Evolutionary conservation across 2,888 invertebrate species (phyloP).

Genomic region (Pasiphila rectangulata): DNA sequence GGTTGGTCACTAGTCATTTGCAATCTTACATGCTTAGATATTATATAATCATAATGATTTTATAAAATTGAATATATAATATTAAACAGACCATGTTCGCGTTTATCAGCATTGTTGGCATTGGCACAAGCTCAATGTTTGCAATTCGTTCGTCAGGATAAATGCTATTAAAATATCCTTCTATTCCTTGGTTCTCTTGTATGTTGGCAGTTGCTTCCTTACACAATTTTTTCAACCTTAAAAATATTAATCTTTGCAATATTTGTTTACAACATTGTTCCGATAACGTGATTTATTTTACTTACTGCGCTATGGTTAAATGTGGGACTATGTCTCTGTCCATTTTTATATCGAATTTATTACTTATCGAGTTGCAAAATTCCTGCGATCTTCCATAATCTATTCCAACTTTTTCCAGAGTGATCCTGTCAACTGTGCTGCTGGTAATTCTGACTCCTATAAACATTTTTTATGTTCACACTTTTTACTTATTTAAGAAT

Average conservation of each 20-base stretch:
- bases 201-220: background rate
- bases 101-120: constrained; percentile 13
- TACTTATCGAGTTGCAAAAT: background rate
- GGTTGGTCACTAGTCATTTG: too few species aligned
- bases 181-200: constrained; percentile 4
- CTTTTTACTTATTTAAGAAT: too few species aligned
- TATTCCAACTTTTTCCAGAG: constrained; percentile 2
- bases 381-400: constrained; percentile 5
- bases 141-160: constrained; percentile 10
- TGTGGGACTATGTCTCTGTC: background rate
- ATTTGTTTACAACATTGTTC: too few species aligned
- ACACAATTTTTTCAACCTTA: constrained; percentile 5
- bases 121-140: constrained; percentile 11
- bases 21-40: too few species aligned
- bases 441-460: constrained; percentile 2
- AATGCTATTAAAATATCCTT: constrained; percentile 8
- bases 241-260: background rate
- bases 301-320: constrained; percentile 8
- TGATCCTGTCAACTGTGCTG: background rate
- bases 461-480: too few species aligned
- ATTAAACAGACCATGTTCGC: constrained; percentile 11
- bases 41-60: too few species aligned
- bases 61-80: background rate
- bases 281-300: too few species aligned
- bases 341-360: constrained; percentile 1